These are phyloP conservation scores for Xiphophorus maculatus DNA, from an alignment of 2,113 vertebrate species.

Conservation along the genomic window DNA sequence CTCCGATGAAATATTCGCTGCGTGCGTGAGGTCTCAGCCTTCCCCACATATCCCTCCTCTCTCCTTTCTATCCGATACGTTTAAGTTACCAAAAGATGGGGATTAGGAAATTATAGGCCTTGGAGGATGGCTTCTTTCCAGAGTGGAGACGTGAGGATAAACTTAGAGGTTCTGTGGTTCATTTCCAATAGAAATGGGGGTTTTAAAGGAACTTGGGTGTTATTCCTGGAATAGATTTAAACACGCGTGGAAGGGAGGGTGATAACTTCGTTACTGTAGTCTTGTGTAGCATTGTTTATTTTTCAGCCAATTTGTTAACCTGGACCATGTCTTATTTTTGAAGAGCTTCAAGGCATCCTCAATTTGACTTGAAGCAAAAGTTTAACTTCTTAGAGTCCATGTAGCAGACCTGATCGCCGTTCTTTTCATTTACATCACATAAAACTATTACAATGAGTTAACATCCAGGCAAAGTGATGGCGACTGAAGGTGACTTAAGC, in stretches of 20 bases:
- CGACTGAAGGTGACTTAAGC: conserved; percentile 37
- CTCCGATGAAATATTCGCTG: conserved; percentile 77
- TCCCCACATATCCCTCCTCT: conserved; percentile 17
- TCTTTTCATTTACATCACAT: background rate
- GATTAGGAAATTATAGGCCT: conserved; percentile 6
- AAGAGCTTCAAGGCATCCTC: background rate
- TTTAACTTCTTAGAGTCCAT: conserved; percentile 31
- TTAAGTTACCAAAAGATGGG: conserved; percentile 37
- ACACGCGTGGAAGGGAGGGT: too few relatives aligned
- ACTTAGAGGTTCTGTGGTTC: background rate
- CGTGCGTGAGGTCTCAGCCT: conserved; percentile 65
- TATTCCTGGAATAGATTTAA: background rate
- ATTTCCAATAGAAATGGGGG: background rate
- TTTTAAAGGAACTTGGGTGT: background rate
- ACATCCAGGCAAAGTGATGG: background rate
- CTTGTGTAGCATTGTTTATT: background rate
- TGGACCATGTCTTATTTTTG: background rate
- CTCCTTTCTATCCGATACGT: conserved; percentile 31
- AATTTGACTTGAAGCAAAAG: background rate
- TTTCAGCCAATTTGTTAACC: background rate
- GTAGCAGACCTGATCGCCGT: conserved; percentile 38
- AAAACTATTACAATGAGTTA: conserved; percentile 13
- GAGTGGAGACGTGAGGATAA: background rate
- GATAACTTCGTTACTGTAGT: background rate
- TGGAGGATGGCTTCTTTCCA: background rate